Evolutionary conservation across 2,113 vertebrate species (phyloP).

Genomic region (Arothron firmamentum): DNA sequence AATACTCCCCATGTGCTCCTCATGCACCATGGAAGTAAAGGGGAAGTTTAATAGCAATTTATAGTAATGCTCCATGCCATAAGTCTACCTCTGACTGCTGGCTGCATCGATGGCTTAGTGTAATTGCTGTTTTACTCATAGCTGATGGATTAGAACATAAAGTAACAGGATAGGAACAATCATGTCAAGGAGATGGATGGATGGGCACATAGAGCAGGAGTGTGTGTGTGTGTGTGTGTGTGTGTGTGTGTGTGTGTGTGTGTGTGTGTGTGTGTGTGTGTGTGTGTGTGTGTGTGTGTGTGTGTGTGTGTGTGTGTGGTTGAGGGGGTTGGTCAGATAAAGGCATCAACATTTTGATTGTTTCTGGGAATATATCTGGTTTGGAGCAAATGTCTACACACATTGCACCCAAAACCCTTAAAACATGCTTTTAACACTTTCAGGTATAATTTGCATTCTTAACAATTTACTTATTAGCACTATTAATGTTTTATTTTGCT

Average conservation of each 20-base stretch:
- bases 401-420: background rate
- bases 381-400: conserved; percentile 19
- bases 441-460: too few species aligned
- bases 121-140: conserved; percentile 86
- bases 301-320: conserved; percentile 16
- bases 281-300: conserved; percentile 9
- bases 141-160: conserved; percentile 86
- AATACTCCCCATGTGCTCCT: conserved; percentile 67
- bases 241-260: conserved; percentile 16
- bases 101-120: conserved; percentile 77
- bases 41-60: conserved; percentile 81
- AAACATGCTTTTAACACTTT: too few species aligned
- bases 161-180: conserved; percentile 83
- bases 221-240: conserved; percentile 8
- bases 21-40: conserved; percentile 55
- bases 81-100: conserved; percentile 78
- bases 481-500: too few species aligned
- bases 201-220: conserved; percentile 49
- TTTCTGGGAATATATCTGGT: conserved; percentile 70
- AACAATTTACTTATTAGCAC: too few species aligned
- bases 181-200: conserved; percentile 79
- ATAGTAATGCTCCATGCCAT: conserved; percentile 76
- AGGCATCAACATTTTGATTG: conserved; percentile 57
- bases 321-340: conserved; percentile 58
- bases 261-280: conserved; percentile 15